phyloP scores from a whole-genome alignment of 2,113 vertebrate species.

The Carettochelys insculpta region DNA sequence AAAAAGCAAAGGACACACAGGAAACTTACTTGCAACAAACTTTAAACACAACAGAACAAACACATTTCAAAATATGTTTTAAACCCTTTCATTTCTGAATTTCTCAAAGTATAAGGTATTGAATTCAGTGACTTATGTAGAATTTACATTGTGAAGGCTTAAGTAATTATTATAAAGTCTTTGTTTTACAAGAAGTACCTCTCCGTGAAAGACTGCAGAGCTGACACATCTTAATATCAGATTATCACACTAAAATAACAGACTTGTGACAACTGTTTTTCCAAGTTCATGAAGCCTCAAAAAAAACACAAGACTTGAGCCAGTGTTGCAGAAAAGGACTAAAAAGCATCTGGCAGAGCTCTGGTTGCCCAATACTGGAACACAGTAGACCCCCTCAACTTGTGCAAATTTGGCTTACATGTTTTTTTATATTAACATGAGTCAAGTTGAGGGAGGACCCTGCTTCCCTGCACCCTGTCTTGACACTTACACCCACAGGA shows the following conservation, averaged over 20 bases:
- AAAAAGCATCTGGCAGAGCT: neutral
- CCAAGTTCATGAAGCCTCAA: neutral
- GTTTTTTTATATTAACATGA: too few relatives aligned
- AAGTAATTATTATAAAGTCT: neutral
- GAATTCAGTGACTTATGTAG: neutral
- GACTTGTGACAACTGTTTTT: neutral
- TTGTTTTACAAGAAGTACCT: neutral
- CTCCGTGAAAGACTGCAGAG: neutral
- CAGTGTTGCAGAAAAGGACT: neutral
- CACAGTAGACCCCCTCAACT: too few relatives aligned
- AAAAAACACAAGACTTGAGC: neutral
- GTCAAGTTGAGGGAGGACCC: too few relatives aligned
- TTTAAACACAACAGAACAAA: neutral
- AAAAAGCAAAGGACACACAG: constrained; percentile 66
- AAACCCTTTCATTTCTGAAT: neutral
- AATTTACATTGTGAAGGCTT: neutral
- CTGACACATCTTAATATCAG: constrained; percentile 25
- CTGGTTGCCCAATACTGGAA: neutral
- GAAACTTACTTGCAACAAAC: neutral
- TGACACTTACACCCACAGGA: too few relatives aligned
- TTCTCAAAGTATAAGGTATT: neutral
- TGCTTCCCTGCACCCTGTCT: too few relatives aligned
- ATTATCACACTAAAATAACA: neutral
- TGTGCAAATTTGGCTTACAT: too few relatives aligned
- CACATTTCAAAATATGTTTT: neutral